phyloP scores from a whole-genome alignment of 1,140 invertebrate species.

The Rhopalosiphum padi region DNA sequence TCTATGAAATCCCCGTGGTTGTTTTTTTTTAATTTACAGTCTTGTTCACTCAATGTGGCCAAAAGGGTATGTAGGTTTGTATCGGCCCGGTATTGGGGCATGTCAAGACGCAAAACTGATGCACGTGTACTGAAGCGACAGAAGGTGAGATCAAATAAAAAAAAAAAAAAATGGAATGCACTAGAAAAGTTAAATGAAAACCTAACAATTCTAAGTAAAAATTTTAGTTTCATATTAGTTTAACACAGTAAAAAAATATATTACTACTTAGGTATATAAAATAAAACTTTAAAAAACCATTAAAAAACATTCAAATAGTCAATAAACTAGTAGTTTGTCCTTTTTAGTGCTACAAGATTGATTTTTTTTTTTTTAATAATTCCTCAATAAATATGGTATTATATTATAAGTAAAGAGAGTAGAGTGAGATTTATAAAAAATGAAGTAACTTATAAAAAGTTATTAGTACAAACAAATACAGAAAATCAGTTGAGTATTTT shows the following conservation, averaged over 20 bases:
- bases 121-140: constrained; percentile 48
- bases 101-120: constrained; percentile 52
- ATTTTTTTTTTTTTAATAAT: background rate
- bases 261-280: background rate
- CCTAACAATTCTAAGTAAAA: constrained; percentile 24
- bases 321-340: background rate
- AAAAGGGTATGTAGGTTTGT: constrained; percentile 52
- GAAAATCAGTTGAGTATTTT: background rate
- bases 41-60: constrained; percentile 53
- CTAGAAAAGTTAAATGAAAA: constrained; percentile 40
- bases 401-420: background rate
- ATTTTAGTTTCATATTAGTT: constrained; percentile 23
- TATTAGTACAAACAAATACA: background rate
- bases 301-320: background rate
- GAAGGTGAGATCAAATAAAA: constrained; percentile 49
- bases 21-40: constrained; percentile 56
- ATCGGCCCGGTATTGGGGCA: constrained; percentile 48
- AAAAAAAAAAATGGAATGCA: constrained; percentile 44
- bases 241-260: constrained; percentile 32
- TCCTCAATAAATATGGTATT: background rate
- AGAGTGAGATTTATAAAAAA: background rate
- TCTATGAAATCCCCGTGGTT: constrained; percentile 54
- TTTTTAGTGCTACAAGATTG: background rate
- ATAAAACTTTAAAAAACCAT: background rate
- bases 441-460: background rate